Conservation (phyloP, 2,113 vertebrate genomes). For the Colistium nudipinnis region DNA sequence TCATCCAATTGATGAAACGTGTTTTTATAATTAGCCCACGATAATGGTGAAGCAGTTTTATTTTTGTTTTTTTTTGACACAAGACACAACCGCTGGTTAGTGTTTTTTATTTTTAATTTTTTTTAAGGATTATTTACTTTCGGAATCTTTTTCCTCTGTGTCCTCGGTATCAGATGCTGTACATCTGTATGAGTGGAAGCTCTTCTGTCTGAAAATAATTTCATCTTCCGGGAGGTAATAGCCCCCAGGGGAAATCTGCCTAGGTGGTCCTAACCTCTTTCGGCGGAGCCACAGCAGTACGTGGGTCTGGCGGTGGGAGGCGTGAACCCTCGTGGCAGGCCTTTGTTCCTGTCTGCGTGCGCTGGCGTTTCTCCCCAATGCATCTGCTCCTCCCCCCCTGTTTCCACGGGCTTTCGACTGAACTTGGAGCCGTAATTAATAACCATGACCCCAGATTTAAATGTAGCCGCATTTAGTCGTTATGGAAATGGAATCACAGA, state of each 20-base stretch:
- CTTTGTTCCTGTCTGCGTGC: slow-evolving; percentile 74
- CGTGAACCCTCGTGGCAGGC: slow-evolving; percentile 64
- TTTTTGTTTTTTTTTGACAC: too few species aligned
- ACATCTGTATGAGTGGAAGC: slow-evolving; percentile 60
- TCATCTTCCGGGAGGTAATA: slow-evolving; percentile 72
- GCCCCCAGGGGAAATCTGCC: slow-evolving; percentile 77
- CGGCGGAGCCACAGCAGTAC: slow-evolving; percentile 53
- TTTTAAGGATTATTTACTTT: slow-evolving; percentile 8
- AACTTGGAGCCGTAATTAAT: slow-evolving; percentile 76
- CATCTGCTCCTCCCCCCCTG: slow-evolving; percentile 41
- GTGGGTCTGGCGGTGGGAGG: slow-evolving; percentile 68
- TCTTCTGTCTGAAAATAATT: slow-evolving; percentile 74
- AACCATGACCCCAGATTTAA: slow-evolving; percentile 69
- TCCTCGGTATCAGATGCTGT: slow-evolving; percentile 40
- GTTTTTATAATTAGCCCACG: slow-evolving; percentile 19
- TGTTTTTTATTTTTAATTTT: background rate
- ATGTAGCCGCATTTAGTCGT: slow-evolving; percentile 63
- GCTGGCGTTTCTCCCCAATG: slow-evolving; percentile 42
- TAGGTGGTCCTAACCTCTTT: slow-evolving; percentile 77
- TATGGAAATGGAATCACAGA: slow-evolving; percentile 67
- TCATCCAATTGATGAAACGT: background rate
- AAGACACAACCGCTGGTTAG: slow-evolving; percentile 18
- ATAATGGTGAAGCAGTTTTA: slow-evolving; percentile 43
- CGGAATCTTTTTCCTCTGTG: slow-evolving; percentile 31
- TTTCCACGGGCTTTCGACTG: slow-evolving; percentile 63